phyloP scores from a whole-genome alignment of 35 echinoderm and acorn worm genomes.

The Chiridota heheva region DNA sequence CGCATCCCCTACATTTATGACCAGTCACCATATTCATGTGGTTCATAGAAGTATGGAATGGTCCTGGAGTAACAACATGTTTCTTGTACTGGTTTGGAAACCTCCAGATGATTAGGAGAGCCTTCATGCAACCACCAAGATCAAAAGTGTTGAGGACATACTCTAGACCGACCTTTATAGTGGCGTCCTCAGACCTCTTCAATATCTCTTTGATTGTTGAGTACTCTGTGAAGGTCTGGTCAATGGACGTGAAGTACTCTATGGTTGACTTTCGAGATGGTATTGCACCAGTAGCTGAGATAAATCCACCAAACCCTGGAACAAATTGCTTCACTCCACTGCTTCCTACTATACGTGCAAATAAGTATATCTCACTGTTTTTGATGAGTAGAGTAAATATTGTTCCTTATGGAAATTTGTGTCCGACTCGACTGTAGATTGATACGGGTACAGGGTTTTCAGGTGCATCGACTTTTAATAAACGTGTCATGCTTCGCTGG shows the following conservation, averaged over 20 bases:
- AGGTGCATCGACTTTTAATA: neutral
- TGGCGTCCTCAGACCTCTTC: slow-evolving; percentile 38
- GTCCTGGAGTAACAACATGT: slow-evolving; percentile 60
- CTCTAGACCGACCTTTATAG: slow-evolving; percentile 63
- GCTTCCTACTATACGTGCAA: slow-evolving; percentile 25
- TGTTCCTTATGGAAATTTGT: neutral
- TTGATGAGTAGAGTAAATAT: slow-evolving; percentile 7
- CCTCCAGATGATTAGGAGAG: slow-evolving; percentile 58
- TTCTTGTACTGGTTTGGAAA: slow-evolving; percentile 38
- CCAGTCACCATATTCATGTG: too few relatives aligned
- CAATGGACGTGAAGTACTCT: slow-evolving; percentile 77
- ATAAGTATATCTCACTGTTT: slow-evolving; percentile 30
- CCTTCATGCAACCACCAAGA: slow-evolving; percentile 75
- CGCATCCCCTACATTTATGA: too few relatives aligned
- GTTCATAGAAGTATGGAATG: slow-evolving; percentile 70
- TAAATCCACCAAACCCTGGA: slow-evolving; percentile 63
- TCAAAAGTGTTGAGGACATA: slow-evolving; percentile 79
- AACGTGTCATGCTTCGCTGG: neutral
- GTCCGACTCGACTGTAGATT: neutral
- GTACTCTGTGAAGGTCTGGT: slow-evolving; percentile 65
- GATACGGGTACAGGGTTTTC: neutral
- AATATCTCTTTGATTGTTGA: slow-evolving; percentile 47
- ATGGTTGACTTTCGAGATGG: slow-evolving; percentile 46
- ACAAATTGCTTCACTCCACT: too few relatives aligned
- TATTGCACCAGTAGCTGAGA: slow-evolving; percentile 54